A percentile compares a stretch with the other conserved stretches of the same genome.
These are phyloP conservation scores for Formica aserva DNA, from an alignment of 2,888 invertebrate genomes.

Conservation along the genomic window DNA sequence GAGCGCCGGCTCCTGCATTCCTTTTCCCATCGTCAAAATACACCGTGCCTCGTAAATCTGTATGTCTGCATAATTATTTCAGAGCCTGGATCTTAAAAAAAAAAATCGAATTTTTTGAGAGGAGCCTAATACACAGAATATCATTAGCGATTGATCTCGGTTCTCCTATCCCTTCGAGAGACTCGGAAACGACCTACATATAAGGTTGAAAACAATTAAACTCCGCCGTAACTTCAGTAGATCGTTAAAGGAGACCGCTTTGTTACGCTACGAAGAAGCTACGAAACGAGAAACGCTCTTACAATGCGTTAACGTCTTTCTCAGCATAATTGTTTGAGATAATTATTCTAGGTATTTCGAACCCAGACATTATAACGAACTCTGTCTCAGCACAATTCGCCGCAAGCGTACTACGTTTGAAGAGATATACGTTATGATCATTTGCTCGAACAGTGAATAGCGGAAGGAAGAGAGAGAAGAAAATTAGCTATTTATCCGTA, in stretches of 20 bases:
- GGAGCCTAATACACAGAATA: conserved; percentile 27
- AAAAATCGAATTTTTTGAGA: not conserved
- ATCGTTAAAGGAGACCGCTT: conserved; percentile 50
- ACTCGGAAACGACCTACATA: conserved; percentile 9
- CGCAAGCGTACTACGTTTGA: not conserved
- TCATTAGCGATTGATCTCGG: conserved; percentile 55
- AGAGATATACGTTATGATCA: not conserved
- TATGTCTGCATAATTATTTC: not conserved
- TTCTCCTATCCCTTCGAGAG: not conserved
- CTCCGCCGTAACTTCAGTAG: conserved; percentile 41
- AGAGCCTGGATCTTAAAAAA: not conserved
- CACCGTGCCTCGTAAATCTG: not conserved
- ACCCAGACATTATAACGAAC: conserved; percentile 23
- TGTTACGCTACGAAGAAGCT: conserved; percentile 51
- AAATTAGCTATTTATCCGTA: not conserved
- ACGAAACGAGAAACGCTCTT: conserved; percentile 59
- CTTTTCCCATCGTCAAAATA: not conserved
- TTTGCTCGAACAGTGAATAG: not conserved
- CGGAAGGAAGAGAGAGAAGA: not conserved
- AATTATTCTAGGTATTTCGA: conserved; percentile 61
- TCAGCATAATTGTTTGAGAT: conserved; percentile 63
- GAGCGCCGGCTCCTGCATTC: not conserved
- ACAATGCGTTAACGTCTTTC: conserved; percentile 51
- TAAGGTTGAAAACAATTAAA: conserved; percentile 42
- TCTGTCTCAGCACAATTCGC: not conserved